Evolutionary conservation across 2,113 vertebrate genomes (phyloP).

Genomic region (Chloroceryle aenea): DNA sequence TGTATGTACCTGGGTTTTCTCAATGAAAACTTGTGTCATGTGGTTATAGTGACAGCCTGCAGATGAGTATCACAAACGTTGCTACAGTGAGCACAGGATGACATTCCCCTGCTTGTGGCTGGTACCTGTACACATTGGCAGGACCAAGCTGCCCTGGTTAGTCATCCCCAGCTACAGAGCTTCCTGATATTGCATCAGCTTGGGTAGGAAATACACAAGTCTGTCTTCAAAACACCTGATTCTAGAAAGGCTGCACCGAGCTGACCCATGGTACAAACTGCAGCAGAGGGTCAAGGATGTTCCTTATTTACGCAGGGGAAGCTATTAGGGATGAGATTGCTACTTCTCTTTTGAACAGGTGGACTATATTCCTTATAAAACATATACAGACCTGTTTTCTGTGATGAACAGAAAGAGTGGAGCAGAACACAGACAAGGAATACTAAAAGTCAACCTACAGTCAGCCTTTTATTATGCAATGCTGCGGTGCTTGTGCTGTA

Average conservation of each 20-base stretch:
- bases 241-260: neutral
- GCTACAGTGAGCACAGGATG: neutral
- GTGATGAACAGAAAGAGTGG: neutral
- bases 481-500: conserved; percentile 17
- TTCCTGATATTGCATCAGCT: neutral
- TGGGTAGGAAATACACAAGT: neutral
- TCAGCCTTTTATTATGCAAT: conserved; percentile 24
- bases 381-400: neutral
- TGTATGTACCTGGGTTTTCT: neutral
- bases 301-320: neutral
- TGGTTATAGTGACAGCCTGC: accelerated
- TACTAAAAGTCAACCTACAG: conserved; percentile 9
- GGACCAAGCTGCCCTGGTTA: neutral
- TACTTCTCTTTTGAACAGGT: neutral
- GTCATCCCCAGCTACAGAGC: neutral
- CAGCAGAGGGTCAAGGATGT: neutral
- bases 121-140: accelerated
- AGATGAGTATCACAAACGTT: neutral
- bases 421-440: neutral
- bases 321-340: neutral
- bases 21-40: neutral
- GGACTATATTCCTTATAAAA: neutral
- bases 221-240: neutral
- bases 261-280: neutral
- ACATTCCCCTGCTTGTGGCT: neutral